These are phyloP conservation scores for Drosophila paramelanica DNA, from an alignment of 2,888 invertebrate species.

Conservation along the genomic window DNA sequence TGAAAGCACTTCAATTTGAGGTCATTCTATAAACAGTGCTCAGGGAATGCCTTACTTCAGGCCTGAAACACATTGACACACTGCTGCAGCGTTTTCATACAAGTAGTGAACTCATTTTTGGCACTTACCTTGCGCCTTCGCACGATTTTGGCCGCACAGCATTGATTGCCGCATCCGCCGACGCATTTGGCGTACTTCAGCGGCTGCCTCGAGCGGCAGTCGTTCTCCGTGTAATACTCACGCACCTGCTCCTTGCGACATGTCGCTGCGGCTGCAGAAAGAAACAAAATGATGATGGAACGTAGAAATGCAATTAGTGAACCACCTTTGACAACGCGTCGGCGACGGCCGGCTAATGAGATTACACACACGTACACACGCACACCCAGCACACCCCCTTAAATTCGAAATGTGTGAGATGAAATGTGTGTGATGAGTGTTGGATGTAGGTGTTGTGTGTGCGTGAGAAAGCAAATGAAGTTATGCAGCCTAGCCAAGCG, in stretches of 20 bases:
- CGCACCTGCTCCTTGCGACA: constrained; percentile 95
- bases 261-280: constrained; percentile 88
- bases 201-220: constrained; percentile 95
- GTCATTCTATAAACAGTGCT: not conserved
- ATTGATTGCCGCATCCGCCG: constrained; percentile 92
- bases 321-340: constrained; percentile 50
- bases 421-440: constrained; percentile 30
- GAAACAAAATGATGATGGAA: constrained; percentile 37
- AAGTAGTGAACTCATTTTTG: not conserved
- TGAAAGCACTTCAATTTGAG: not conserved
- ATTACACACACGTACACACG: constrained; percentile 38
- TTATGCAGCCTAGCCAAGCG: constrained; percentile 37
- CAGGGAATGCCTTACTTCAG: not conserved
- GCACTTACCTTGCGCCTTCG: constrained; percentile 94
- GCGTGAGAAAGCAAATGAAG: constrained; percentile 53
- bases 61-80: not conserved
- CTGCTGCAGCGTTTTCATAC: not conserved
- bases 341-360: constrained; percentile 58
- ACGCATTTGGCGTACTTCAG: constrained; percentile 95
- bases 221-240: constrained; percentile 95
- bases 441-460: constrained; percentile 6
- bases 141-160: constrained; percentile 96
- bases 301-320: constrained; percentile 58
- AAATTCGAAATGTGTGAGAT: constrained; percentile 33
- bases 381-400: not conserved